Evolutionary conservation across 2,888 invertebrate species (phyloP), one percentile per base, ranked within the genome.

Genomic region (Julus scanicus): DNA sequence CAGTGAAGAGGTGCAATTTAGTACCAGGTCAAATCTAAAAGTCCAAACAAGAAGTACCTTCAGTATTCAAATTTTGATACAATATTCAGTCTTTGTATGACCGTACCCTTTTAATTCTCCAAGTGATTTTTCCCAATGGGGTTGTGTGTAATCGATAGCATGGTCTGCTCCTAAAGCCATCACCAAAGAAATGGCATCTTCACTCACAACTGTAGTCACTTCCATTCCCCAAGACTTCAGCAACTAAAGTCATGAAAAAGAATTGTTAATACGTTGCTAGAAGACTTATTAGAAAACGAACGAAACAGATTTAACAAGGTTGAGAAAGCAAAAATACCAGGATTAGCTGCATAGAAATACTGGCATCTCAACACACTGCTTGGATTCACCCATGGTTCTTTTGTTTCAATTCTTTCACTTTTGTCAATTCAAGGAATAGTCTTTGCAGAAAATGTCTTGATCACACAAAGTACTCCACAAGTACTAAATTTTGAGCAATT

Each of bases 1-100:
- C 63, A 96, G 96, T 11, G 90, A 89, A 13, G 90, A 91, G 87
- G 96, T 96, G 90, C 96, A 96, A 93, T 98, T 98, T 89, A 98
- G 92, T 90, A 98, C 95, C 88, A 96, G 94, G 91, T 97, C 96
- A 92, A 95, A 97, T 86, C 95, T 95, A 91, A 84, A 84, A 86
- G 17, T 15, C 4, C 13, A 84, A 8, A n/a, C n/a, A 44, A 84
- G 29, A 84, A 37, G n/a, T n/a, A 63, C 2, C 3, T 20, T 63
- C 53, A 53, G 2, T 15, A 53, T 53, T 53, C 2, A 63, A 8
- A 6, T 63, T 63, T 8, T 63, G 6, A 63, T 63, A 63, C 1
- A 44, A 44, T 44, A 84, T 17, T 20, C 1, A 86, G 48, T 49
- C n/a, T 86, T 9, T 15, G 71, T n/a, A 37, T 80, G 84, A 37